These are phyloP conservation scores for Aphaenogaster ashmeadi DNA, from an alignment of 1,140 invertebrate genomes.

Conservation along the genomic window DNA sequence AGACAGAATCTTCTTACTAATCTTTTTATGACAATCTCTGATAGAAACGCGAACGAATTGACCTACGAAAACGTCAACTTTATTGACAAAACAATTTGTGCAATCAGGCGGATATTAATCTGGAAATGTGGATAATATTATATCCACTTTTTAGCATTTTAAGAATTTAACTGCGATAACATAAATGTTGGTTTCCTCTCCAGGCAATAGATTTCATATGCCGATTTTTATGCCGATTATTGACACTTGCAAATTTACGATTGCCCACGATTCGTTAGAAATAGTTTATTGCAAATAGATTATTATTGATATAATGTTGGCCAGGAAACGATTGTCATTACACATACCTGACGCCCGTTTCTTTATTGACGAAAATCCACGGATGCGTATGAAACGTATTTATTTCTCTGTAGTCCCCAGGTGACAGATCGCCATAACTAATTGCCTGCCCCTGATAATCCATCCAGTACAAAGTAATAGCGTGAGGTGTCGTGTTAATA, in stretches of 20 bases:
- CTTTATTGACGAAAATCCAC: constrained; percentile 91
- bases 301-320: background rate
- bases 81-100: constrained; percentile 5
- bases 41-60: background rate
- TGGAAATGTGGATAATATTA: background rate
- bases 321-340: background rate
- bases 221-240: background rate
- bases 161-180: background rate
- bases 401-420: constrained; percentile 88
- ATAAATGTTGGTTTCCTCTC: background rate
- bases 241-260: background rate
- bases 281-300: background rate
- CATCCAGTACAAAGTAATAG: constrained; percentile 92
- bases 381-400: constrained; percentile 92
- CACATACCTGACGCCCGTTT: constrained; percentile 88
- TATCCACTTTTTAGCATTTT: background rate
- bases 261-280: background rate
- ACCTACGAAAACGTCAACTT: background rate
- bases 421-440: constrained; percentile 87
- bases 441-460: constrained; percentile 90
- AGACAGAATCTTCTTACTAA: background rate
- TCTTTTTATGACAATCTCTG: background rate
- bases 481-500: constrained; percentile 89
- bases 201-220: background rate
- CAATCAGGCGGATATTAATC: background rate